Conservation (phyloP, 2,888 invertebrate species). For the Caenorhabditis macrosperma region DNA sequence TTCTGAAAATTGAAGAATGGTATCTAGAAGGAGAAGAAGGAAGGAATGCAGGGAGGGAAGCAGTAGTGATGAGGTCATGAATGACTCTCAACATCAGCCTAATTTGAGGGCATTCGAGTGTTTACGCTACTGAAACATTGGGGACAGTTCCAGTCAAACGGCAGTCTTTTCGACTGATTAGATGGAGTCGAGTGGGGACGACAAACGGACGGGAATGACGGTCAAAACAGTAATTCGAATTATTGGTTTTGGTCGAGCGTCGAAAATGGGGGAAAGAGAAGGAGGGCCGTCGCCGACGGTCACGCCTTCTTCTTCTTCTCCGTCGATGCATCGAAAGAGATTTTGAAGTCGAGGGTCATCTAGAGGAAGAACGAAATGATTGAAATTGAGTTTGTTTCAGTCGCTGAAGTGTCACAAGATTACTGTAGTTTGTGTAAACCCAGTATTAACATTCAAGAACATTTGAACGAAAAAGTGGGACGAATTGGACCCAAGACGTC, state of each 20-base stretch:
- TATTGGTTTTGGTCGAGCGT: conserved; percentile 44
- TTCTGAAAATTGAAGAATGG: conserved; percentile 42
- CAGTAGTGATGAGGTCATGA: not conserved
- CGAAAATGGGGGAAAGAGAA: conserved; percentile 21
- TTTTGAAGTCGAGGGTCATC: conserved; percentile 3
- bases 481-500: not conserved
- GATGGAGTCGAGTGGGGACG: conserved; percentile 22
- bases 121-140: conserved; percentile 25
- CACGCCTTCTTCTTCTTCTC: conserved; percentile 49
- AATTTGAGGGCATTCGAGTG: conserved; percentile 37
- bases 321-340: conserved; percentile 19
- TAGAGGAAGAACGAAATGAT: conserved; percentile 3
- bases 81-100: conserved; percentile 27
- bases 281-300: conserved; percentile 39
- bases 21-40: not conserved
- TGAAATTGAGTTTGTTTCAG: not conserved
- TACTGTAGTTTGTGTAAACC: not conserved
- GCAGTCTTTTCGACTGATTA: conserved; percentile 26
- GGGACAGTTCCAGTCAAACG: conserved; percentile 15
- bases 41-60: not conserved
- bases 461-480: not conserved
- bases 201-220: conserved; percentile 46
- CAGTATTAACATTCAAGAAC: not conserved
- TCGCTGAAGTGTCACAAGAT: not conserved
- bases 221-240: conserved; percentile 55